Evolutionary conservation across 2,797 vertebrate species (phyloP), one percentile per base, ranked within the genome.

Genomic region (Hapalemur alaotrensis): DNA sequence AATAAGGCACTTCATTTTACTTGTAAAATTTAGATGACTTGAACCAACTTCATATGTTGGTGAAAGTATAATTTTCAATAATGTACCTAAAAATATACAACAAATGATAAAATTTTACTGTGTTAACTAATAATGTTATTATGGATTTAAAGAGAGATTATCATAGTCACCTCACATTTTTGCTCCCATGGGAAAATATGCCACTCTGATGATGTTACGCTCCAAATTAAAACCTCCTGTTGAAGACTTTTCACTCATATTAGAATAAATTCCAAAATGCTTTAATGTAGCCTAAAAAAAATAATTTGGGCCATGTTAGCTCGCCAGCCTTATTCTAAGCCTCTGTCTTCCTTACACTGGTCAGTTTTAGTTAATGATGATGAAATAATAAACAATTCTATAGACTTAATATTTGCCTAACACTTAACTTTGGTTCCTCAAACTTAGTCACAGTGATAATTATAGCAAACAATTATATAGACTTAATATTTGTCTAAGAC

Each of bases 41-140:
- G 70, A 93, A 87, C 23, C 25, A 94, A 43, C n/a, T 82, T 90
- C 48, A 72, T 30, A 85, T 28, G 14, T 67, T 95, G 41, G 80
- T 92, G 41, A 84, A 92, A 80, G 83, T 79, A 28, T 70, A 91
- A 38, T 59, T 85, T 95, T 89, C 32, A 84, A 7, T 73, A 88
- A 70, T 48, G 15, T 50, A 81, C 14, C 41, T 0, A 54, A 38
- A 84, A 46, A 83, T 76, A 50, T 41, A 20, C 50, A 85, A 63
- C 12, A 94, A 46, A 72, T 89, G 94, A 43, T 63, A 94, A 75
- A 70, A 80, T 57, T 81, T 52, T 89, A 15, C 52, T 57, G 22
- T 38, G 20, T 80, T 84, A 65, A 59, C 20, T 67, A 93, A 63
- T 81, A 78, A 69, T 87, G 91, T 69, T 38, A 0, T 89, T 72